Evolutionary conservation across 2,888 invertebrate species (phyloP).

Genomic region (Galerucella pusilla): DNA sequence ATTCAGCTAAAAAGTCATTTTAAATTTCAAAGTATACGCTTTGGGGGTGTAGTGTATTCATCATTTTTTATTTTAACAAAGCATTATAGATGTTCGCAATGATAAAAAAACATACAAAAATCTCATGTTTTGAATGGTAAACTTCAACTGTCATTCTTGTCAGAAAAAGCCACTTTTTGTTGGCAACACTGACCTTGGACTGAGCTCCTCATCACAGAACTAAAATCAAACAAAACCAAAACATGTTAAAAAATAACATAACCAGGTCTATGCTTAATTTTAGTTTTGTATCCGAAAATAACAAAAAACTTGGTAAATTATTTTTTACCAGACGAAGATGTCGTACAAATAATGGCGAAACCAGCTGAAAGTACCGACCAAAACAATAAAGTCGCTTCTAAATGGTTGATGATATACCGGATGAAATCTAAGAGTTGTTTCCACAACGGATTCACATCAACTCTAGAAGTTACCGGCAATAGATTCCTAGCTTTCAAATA

Average conservation of each 20-base stretch:
- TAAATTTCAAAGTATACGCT: no score
- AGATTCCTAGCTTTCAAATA: constrained; percentile 70
- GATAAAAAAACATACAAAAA: no score
- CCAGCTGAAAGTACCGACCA: constrained; percentile 71
- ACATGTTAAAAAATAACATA: background rate
- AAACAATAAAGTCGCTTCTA: constrained; percentile 69
- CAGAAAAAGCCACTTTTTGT: no score
- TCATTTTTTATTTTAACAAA: no score
- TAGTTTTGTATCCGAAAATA: background rate
- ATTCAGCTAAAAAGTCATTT: no score
- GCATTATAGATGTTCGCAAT: no score
- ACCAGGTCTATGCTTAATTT: background rate
- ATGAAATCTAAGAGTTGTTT: constrained; percentile 66
- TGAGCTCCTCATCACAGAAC: background rate
- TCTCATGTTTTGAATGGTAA: no score
- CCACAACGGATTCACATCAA: constrained; percentile 61
- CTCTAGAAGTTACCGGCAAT: constrained; percentile 61
- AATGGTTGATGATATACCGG: constrained; percentile 63
- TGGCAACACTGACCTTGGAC: no score
- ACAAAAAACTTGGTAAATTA: constrained; percentile 9
- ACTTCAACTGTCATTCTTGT: no score
- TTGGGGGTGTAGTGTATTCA: no score
- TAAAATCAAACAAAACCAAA: background rate
- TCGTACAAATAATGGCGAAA: constrained; percentile 65
- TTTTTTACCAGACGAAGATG: constrained; percentile 15